Base-by-base conservation (phyloP, 2,113 vertebrate species). In the Corynorhinus townsendii region DNA sequence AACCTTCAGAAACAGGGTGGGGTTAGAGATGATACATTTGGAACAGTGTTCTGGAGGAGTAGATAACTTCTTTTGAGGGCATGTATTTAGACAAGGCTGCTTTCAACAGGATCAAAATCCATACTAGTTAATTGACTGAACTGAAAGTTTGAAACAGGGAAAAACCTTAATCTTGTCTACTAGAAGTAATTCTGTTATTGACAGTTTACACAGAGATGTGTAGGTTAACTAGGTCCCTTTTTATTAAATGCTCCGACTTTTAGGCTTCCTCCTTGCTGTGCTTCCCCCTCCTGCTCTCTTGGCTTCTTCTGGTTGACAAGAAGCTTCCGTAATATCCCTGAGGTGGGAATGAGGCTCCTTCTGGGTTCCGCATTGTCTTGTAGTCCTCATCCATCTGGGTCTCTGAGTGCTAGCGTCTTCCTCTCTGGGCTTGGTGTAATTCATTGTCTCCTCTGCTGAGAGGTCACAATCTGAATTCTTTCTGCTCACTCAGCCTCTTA, bases 231-330 rank as follows among this genome's bases (percentile, higher is more conserved):
- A 14, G 33, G 0, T 4, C 26, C 28, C 4, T 69, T 85, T 72
- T 62, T 4, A 47, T 22, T n/a, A 28, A 81, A 76, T 28, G 24
- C 2, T 15, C 5, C 0, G 10, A 15, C 2, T 30, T 33, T 45
- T 4, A 3, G 16, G 28, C 7, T 62, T 54, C 47, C 12, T n/a
- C 26, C 59, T 14, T 47, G 28, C 20, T 47, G 17, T 47, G 17
- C 14, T 24, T 82, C 7, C 5, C 8, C 7, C 14, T 40, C 28
- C 8, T 10, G 1, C 0, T 33, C n/a, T 28, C 11, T 9, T 54
- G 38, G 20, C 24, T 95, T 64, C 56, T 85, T 49, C 30, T 68
- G 43, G 11, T 9, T 73, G 33, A 11, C 22, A 16, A 52, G 35
- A 83, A 59, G 16, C 24, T 47, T 86, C 33, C 12, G 5, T 15